A percentile compares a stretch with the other conserved stretches of the same genome.
Evolutionary conservation across 2,113 vertebrate species (phyloP).

Genomic region (Leucoraja erinaceus): DNA sequence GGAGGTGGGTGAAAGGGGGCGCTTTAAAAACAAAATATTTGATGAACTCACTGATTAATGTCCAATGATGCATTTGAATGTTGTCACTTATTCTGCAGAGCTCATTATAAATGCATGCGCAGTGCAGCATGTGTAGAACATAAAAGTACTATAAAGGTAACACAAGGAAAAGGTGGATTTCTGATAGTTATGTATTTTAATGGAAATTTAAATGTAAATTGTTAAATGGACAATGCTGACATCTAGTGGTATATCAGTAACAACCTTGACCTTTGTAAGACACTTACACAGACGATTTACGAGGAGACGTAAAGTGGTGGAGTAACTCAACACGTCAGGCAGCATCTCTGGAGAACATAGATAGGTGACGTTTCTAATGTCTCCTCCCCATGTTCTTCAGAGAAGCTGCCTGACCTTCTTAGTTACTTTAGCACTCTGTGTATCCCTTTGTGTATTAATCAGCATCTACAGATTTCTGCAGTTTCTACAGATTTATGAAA

Average conservation of each 20-base stretch:
- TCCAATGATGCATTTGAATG: not conserved
- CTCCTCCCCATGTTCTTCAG: too few relatives aligned
- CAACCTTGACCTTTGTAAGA: not conserved
- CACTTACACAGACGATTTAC: not conserved
- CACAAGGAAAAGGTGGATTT: not conserved
- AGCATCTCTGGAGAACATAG: too few relatives aligned
- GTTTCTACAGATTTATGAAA: too few relatives aligned
- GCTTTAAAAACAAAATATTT: not conserved
- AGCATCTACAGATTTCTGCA: too few relatives aligned
- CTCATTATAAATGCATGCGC: not conserved
- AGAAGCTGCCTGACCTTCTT: too few relatives aligned
- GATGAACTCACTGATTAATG: not conserved
- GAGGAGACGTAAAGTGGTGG: too few relatives aligned
- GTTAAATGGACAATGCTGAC: not conserved
- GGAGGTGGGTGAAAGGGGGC: not conserved
- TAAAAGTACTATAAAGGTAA: too few relatives aligned
- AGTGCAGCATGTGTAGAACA: not conserved
- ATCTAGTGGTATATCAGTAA: not conserved
- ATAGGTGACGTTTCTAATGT: too few relatives aligned
- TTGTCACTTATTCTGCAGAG: not conserved
- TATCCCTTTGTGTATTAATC: too few relatives aligned
- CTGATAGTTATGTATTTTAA: not conserved
- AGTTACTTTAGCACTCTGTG: too few relatives aligned
- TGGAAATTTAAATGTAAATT: not conserved
- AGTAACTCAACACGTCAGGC: too few relatives aligned